A percentile compares a stretch with the other conserved stretches of the same genome.
These are phyloP conservation scores for Aethina tumida DNA, from an alignment of 1,140 invertebrate species.

Conservation along the genomic window DNA sequence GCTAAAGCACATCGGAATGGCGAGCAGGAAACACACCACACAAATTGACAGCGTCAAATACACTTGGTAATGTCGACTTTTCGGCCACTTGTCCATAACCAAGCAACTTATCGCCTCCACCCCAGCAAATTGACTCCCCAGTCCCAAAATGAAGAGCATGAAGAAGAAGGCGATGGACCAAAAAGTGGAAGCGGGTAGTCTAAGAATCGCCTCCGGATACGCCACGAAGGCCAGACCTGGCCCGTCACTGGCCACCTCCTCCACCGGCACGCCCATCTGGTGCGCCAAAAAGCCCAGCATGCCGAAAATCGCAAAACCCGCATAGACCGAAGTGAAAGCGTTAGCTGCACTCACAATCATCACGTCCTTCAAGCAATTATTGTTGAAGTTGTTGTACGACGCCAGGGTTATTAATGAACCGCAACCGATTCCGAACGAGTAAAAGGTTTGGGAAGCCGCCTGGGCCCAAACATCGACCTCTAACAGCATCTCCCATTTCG, in stretches of 20 bases:
- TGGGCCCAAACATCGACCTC: conserved; percentile 50
- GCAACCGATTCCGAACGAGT: conserved; percentile 57
- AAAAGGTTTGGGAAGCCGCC: conserved; percentile 62
- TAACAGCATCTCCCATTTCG: conserved; percentile 57
- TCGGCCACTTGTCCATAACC: conserved; percentile 60
- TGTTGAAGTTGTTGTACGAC: conserved; percentile 63
- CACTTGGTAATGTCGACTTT: conserved; percentile 48
- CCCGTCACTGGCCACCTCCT: conserved; percentile 50
- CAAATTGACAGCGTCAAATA: conserved; percentile 52
- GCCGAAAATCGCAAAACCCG: conserved; percentile 69
- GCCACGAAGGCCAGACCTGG: conserved; percentile 73
- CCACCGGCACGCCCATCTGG: conserved; percentile 51
- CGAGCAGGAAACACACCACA: conserved; percentile 49
- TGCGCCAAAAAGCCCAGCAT: conserved; percentile 68
- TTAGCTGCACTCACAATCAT: conserved; percentile 60
- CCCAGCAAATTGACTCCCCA: conserved; percentile 70
- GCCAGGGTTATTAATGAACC: conserved; percentile 64
- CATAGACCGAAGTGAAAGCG: conserved; percentile 61
- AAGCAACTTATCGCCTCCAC: conserved; percentile 71
- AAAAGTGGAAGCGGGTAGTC: conserved; percentile 62
- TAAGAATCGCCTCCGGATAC: conserved; percentile 71
- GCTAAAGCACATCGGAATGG: conserved; percentile 56
- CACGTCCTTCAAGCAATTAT: conserved; percentile 63
- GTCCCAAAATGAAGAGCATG: conserved; percentile 69
- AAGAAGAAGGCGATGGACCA: conserved; percentile 81